These are phyloP conservation scores for Tetragonisca angustula DNA, from an alignment of 2,888 invertebrate species.

Conservation along the genomic window DNA sequence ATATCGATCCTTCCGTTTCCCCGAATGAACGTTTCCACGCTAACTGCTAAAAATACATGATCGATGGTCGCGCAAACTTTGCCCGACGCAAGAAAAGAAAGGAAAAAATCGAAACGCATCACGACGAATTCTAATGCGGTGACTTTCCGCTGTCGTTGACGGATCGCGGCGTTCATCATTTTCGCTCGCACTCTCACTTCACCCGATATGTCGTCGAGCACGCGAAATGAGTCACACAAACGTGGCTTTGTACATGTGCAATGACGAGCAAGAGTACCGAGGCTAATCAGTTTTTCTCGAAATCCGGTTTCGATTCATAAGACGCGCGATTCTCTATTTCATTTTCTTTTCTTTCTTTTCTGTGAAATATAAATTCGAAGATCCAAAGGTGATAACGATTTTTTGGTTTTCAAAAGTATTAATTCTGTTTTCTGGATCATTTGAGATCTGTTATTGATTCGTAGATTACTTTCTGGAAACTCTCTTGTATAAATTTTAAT, in stretches of 20 bases:
- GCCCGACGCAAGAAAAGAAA: not conserved
- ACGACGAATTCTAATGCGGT: constrained; percentile 1
- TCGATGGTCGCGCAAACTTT: not conserved
- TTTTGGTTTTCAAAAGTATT: not conserved
- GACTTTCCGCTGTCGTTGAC: constrained; percentile 24
- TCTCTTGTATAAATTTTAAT: no score
- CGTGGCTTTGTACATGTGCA: not conserved
- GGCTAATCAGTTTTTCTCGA: not conserved
- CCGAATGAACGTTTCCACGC: not conserved
- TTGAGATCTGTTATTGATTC: not conserved
- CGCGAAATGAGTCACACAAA: not conserved
- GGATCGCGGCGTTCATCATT: constrained; percentile 30
- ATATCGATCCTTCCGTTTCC: constrained; percentile 21
- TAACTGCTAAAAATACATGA: not conserved
- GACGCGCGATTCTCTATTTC: not conserved
- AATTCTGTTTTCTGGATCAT: not conserved
- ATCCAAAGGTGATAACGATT: not conserved
- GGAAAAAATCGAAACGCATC: constrained; percentile 4
- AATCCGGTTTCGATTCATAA: not conserved
- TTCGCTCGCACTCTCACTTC: constrained; percentile 21
- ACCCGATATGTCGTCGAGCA: not conserved
- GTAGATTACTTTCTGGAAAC: not conserved
- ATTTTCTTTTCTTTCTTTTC: not conserved
- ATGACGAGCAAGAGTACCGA: not conserved
- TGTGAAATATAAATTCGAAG: not conserved